Evolutionary conservation across 1,140 invertebrate species (phyloP), one percentile per base, ranked within the genome.

Genomic region (Scaptomyza pallida): DNA sequence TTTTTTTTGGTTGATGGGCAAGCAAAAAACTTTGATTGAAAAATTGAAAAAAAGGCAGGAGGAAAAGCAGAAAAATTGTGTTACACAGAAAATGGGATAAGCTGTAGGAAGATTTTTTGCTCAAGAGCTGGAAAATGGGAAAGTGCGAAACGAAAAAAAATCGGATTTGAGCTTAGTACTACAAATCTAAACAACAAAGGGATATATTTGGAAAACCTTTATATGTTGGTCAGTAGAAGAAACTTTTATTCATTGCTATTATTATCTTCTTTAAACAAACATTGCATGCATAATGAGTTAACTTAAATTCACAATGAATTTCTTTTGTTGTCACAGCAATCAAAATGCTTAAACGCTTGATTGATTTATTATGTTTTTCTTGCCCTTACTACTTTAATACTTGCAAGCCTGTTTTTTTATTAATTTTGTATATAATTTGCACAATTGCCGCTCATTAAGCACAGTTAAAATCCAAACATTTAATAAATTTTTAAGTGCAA

Each of bases 401-500:
- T 45, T 33, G 0, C 6, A 6, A 9, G 9, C 26, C 26, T 26
- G 9, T 30, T 9, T 26, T 21, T 45, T 1, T 43, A n/a, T n/a
- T n/a, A n/a, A n/a, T 62, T 63, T 59, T 33, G 41, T 63, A 23
- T 64, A 37, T 60, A 71, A 68, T 75, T 65, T 54, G 37, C 67
- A 82, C 72, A 83, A 61, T 67, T 86, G 81, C 60, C 45, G 57
- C 61, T 74, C 61, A 71, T 77, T 86, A 74, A 68, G 43, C 41
- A 17, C 37, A 19, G 56, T 52, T 57, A 68, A 72, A 83, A 85
- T 62, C 72, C 81, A 86, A 85, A 81, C 80, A 85, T 86, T 85
- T 85, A 86, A 85, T 86, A 86, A 80, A 85, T 85, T 81, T 85
- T 85, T 86, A 86, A 83, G 81, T 83, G 81, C 72, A 67, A 37